phyloP scores from a whole-genome alignment of 2,113 vertebrate species.

The Baryphthengus martii region DNA sequence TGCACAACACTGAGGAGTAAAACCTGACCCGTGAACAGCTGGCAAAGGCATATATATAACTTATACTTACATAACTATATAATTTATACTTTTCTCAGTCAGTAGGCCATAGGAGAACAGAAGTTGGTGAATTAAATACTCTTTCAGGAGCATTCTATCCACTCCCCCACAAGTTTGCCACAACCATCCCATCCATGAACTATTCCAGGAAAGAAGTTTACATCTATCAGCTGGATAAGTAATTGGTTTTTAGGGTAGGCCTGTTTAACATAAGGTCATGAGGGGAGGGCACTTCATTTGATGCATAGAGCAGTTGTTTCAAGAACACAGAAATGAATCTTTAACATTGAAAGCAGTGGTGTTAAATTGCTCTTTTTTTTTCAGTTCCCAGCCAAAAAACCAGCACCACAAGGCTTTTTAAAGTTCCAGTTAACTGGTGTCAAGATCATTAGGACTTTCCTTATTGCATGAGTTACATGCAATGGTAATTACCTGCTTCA shows the following conservation, averaged over 20 bases:
- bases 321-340: not conserved
- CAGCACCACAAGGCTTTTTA: not conserved
- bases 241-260: not conserved
- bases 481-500: slow-evolving; percentile 30
- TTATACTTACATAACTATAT: not conserved
- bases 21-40: not conserved
- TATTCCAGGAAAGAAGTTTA: not conserved
- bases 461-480: not conserved
- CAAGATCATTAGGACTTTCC: not conserved
- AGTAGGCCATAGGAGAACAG: not conserved
- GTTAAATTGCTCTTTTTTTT: not conserved
- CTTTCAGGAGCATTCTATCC: not conserved
- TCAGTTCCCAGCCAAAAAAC: accelerated
- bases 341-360: not conserved
- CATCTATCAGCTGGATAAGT: not conserved
- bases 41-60: not conserved
- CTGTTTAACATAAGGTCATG: not conserved
- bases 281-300: not conserved
- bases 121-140: not conserved
- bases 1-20: not conserved
- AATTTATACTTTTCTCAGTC: not conserved
- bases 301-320: not conserved
- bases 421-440: not conserved
- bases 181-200: not conserved
- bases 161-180: not conserved